A percentile compares a stretch with the other conserved stretches of the same genome.
Conservation (phyloP, 64 coral and sea anemone genomes). For the Anthopleura sola region DNA sequence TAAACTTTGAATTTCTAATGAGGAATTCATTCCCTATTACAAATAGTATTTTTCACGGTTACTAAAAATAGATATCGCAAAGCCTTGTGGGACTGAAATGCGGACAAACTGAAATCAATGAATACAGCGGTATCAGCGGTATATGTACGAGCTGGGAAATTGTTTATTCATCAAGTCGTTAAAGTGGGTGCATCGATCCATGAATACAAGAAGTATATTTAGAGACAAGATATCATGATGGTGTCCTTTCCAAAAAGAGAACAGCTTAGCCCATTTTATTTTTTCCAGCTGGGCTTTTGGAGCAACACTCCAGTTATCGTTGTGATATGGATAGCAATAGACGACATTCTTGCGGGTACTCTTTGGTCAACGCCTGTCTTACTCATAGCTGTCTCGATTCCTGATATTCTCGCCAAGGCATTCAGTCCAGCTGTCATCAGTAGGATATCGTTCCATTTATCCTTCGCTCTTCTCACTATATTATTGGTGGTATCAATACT, state of each 20-base stretch:
- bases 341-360: background rate
- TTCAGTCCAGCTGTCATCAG: background rate
- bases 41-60: too few species aligned
- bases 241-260: background rate
- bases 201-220: too few species aligned
- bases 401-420: background rate
- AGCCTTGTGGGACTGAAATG: too few species aligned
- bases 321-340: background rate
- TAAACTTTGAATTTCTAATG: too few species aligned
- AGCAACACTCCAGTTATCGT: background rate
- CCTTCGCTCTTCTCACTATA: background rate
- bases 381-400: background rate
- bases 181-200: too few species aligned
- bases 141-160: too few species aligned
- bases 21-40: too few species aligned
- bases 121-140: too few species aligned
- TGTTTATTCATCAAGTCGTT: too few species aligned
- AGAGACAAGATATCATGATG: too few species aligned
- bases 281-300: background rate
- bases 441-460: background rate
- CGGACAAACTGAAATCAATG: too few species aligned
- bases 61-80: too few species aligned
- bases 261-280: background rate
- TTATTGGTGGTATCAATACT: background rate
- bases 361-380: background rate